Evolutionary conservation across 2,797 vertebrate species (phyloP), one percentile per base, ranked within the genome.

Genomic region (Hyperoplus lanceolatus): DNA sequence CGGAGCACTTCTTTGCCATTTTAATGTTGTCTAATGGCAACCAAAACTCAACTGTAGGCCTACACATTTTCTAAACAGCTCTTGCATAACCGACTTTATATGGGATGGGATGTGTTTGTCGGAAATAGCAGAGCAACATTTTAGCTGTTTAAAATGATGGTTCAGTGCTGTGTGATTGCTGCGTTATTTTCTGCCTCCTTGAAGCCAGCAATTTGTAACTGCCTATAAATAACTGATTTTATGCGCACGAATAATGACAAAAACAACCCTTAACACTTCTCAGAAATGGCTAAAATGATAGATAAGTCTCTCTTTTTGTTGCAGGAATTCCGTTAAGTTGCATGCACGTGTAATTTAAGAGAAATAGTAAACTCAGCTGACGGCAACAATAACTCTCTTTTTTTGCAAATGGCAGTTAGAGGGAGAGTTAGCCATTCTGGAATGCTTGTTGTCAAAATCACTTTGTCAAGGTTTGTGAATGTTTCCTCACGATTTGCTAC

Each of bases 351-450:
- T 29, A 29, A 29, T 48, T 48, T 15, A 10, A 14, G 12, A 14
- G 41, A 45, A 66, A 65, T 41, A n/a, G 48, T 18, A n/a, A 64
- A 42, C 10, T 62, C 45, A 62, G 60, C 43, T 29, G 9, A 42
- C 56, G 9, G 49, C 29, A 48, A 58, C 21, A 41, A 0, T 14
- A 4, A 5, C 2, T 45, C 15, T 36, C 3, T 50, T 6, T 21
- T 29, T 29, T 29, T 29, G 5, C 14, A 46, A 46, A 41, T 15
- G 2, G n/a, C 39, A 18, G 39, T 12, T 15, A 21, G 21, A 21
- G 21, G 21, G 21, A 21, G 21, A 21, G 21, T 21, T 21, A 21
- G 29, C 29, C 29, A 29, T 29, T 29, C 29, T 29, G 29, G 29
- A 29, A 29, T 29, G 29, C 29, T 29, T 29, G 3, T 29, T 29